A percentile compares a stretch with the other conserved stretches of the same genome.
Conservation (phyloP, 2,888 invertebrate species). For the Synergus umbraculus region DNA sequence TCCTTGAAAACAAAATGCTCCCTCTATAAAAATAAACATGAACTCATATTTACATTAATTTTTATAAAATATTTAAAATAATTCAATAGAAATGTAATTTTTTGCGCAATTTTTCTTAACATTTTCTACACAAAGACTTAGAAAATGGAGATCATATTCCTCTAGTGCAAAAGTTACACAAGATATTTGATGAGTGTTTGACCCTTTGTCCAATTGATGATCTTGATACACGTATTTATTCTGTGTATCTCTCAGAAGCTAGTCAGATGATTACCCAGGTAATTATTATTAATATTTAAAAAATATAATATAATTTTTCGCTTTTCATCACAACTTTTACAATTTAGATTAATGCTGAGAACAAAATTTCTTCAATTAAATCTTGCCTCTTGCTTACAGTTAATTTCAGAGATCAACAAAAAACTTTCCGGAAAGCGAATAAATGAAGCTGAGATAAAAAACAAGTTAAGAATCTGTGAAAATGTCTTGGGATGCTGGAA, state of each 20-base stretch:
- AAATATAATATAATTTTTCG: not conserved
- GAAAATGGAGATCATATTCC: constrained; percentile 44
- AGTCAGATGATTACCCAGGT: constrained; percentile 57
- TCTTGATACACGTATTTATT: constrained; percentile 60
- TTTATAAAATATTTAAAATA: too few species aligned
- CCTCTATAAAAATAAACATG: too few species aligned
- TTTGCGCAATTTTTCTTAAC: constrained; percentile 1
- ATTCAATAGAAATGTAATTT: not conserved
- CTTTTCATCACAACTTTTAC: not conserved
- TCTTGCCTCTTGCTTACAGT: constrained; percentile 50
- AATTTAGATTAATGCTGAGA: not conserved
- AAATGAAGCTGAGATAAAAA: constrained; percentile 48
- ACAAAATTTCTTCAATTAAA: not conserved
- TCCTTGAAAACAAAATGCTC: constrained; percentile 60
- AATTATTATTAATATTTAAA: constrained; percentile 36
- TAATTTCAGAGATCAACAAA: constrained; percentile 52
- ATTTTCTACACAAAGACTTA: constrained; percentile 43
- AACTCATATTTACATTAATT: too few species aligned
- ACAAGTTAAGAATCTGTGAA: constrained; percentile 56
- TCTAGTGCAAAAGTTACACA: constrained; percentile 32
- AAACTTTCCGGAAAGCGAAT: constrained; percentile 42
- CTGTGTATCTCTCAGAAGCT: constrained; percentile 50
- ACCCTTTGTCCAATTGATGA: constrained; percentile 45
- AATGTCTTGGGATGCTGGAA: constrained; percentile 65
- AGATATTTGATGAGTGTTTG: constrained; percentile 45